A percentile compares a stretch with the other conserved stretches of the same genome.
These are phyloP conservation scores for Menidia menidia DNA, from an alignment of 2,797 vertebrate genomes.

Conservation along the genomic window DNA sequence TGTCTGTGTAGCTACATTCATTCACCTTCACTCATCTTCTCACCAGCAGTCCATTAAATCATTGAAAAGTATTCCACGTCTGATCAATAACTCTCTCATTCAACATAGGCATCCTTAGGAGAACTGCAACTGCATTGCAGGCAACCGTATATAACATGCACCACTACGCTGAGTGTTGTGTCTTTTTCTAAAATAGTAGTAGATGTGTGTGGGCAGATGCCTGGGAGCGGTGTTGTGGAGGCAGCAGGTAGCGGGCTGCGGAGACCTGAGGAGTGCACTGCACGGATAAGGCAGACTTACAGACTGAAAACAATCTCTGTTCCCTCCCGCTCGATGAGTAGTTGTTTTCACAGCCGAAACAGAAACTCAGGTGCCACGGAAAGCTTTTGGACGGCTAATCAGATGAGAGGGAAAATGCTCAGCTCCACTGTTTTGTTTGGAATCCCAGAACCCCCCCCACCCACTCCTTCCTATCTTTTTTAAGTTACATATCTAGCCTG, in stretches of 20 bases:
- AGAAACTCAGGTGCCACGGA: background rate
- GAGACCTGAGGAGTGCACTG: constrained; percentile 31
- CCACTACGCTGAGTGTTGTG: constrained; percentile 16
- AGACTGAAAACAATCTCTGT: constrained; percentile 43
- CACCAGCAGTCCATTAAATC: constrained; percentile 14
- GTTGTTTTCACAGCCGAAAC: constrained; percentile 45
- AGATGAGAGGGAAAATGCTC: no score
- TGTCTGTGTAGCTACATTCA: constrained; percentile 9
- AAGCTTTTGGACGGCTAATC: constrained; percentile 55
- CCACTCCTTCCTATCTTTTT: no score
- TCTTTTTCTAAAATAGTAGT: constrained; percentile 36
- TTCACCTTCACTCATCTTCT: constrained; percentile 11
- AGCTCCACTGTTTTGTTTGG: no score
- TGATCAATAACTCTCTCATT: constrained; percentile 33
- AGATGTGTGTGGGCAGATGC: constrained; percentile 49
- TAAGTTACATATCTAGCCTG: no score
- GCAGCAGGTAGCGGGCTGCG: constrained; percentile 43
- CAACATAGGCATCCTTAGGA: constrained; percentile 9
- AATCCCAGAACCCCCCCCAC: no score
- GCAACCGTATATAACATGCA: constrained; percentile 16
- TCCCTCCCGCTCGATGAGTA: constrained; percentile 53
- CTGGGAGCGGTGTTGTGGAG: constrained; percentile 39
- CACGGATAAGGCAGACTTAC: constrained; percentile 48
- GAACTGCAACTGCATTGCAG: background rate
- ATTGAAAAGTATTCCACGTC: constrained; percentile 19